Evolutionary conservation across 2,113 vertebrate genomes (phyloP), one percentile per base, ranked within the genome.

Genomic region (Pitta sordida): DNA sequence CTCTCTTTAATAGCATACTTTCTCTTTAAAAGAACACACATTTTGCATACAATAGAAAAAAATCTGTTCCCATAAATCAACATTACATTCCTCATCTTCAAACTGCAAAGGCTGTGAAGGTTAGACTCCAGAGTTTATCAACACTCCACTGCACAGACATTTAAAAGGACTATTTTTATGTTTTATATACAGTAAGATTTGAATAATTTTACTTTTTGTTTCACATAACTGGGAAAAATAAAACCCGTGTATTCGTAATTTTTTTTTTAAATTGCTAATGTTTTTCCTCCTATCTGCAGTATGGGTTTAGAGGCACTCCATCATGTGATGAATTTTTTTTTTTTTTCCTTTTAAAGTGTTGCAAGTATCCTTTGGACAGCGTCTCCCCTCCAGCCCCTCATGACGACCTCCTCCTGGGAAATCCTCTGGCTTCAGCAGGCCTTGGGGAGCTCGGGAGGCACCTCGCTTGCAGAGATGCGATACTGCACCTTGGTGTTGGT

Each of bases 401-500:
- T 60, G 64, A 53, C 6, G 11, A 82, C 11, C 41, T 87, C 56
- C 53, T 70, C 73, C 39, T 24, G 67, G 71, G 81, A 71, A 81
- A 88, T 85, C 46, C 58, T 69, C 63, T 56, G 96, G 92, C 92
- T 71, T 99, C 97, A 99, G 98, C 99, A 99, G 23, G 98, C 96
- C 96, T 99, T 99, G 36, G 98, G 98, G 93, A 99, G 96, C 95
- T 99, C 99, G 2, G 98, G 98, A 27, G 98, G 97, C 97, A 98
- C 96, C 75, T 99, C 98, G 6, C 94, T 95, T 4, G 98, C 96
- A 0, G 99, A 98, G 98, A 99, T 98, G 2, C 99, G 98, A 95
- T 99, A 99, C 75, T 99, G 99, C 95, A 99, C 98, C 98, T 99
- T 99, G 95, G 99, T 99, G 98, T 99, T 99, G 86, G 99, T 99